These are phyloP conservation scores for Selenia dentaria DNA, from an alignment of 2,888 invertebrate species.

Conservation along the genomic window DNA sequence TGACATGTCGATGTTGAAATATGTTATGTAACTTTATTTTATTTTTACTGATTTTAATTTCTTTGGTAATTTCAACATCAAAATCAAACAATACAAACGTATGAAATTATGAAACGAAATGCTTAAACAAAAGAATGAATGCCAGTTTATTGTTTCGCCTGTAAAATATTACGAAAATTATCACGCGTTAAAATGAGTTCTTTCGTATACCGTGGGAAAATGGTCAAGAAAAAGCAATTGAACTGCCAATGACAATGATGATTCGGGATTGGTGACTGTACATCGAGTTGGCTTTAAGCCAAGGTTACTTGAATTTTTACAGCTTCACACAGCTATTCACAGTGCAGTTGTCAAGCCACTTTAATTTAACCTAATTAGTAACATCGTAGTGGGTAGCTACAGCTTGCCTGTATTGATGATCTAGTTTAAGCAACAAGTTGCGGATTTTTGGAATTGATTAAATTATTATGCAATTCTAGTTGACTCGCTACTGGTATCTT, in stretches of 20 bases:
- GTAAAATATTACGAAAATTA: conserved; percentile 8
- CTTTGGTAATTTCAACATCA: no score
- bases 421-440: no score
- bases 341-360: conserved; percentile 21
- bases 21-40: no score
- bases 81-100: not conserved
- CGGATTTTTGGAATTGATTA: no score
- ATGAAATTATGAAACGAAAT: no score
- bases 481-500: no score
- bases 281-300: conserved; percentile 47
- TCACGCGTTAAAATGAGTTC: conserved; percentile 10
- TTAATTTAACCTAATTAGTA: not conserved
- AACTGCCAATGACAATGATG: conserved; percentile 39
- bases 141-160: conserved; percentile 3
- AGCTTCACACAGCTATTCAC: conserved; percentile 21
- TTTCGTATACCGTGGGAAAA: conserved; percentile 12
- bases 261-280: conserved; percentile 32
- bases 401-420: no score
- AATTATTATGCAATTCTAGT: no score
- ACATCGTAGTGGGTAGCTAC: no score
- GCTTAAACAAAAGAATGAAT: conserved; percentile 8
- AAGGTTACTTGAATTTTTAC: conserved; percentile 40
- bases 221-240: conserved; percentile 18
- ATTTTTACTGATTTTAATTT: no score
- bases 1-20: no score